Evolutionary conservation across 64 coral and sea anemone genomes (phyloP).

Genomic region (Montipora foliosa): DNA sequence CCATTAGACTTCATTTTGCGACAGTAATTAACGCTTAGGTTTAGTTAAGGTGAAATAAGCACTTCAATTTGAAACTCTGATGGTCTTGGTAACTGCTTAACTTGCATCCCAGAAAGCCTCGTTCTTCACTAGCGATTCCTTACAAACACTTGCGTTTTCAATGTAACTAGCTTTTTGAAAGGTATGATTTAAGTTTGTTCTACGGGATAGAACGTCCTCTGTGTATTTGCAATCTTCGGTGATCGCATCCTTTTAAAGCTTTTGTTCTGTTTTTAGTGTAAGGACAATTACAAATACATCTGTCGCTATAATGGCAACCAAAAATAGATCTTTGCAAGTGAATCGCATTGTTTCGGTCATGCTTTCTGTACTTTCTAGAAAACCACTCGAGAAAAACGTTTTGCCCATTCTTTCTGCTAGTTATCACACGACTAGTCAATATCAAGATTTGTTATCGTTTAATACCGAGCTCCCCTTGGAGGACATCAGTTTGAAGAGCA

Average conservation of each 20-base stretch:
- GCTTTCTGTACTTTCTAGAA: slow-evolving; percentile 39
- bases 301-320: slow-evolving; percentile 18
- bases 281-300: slow-evolving; percentile 6
- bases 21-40: not conserved
- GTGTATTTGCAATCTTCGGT: not conserved
- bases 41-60: not conserved
- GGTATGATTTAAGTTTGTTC: not conserved
- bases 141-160: slow-evolving; percentile 9
- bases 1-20: slow-evolving; percentile 40
- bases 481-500: not conserved
- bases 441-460: not conserved
- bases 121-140: not conserved
- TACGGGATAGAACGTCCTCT: not conserved
- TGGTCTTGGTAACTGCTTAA: not conserved
- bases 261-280: slow-evolving; percentile 22
- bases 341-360: slow-evolving; percentile 17
- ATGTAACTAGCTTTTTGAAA: not conserved
- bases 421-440: not conserved
- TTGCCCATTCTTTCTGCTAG: not conserved
- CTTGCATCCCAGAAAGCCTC: not conserved
- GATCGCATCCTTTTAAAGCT: not conserved
- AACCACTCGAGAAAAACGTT: not conserved
- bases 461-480: not conserved
- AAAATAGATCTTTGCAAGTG: slow-evolving; percentile 25
- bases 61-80: not conserved